Evolutionary conservation across 2,113 vertebrate species (phyloP), one percentile per base, ranked within the genome.

Genomic region (Scomber japonicus): DNA sequence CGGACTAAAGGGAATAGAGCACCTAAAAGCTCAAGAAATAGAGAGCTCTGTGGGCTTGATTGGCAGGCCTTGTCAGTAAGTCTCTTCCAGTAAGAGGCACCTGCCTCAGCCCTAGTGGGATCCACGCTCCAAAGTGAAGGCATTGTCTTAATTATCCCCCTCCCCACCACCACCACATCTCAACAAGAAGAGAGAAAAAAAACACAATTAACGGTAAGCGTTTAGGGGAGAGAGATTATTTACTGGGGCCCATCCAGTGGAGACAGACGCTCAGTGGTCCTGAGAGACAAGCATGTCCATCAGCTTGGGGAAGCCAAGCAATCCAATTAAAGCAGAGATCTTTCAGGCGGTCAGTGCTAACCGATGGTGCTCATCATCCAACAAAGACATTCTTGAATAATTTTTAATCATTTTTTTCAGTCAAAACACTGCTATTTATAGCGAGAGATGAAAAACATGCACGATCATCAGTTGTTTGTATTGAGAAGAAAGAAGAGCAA

Each of bases 141-240:
- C 88, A 89, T 93, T 92, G 86, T 90, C 88, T 93, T 95, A 95
- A 95, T 94, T 94, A 95, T 88, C 85, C 90, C 89, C 69, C 69
- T 35, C 15, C 9, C 55, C 83, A 54, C 78, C 21, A 73, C 53
- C 61, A 54, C 54, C 78, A n/a, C 73, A 75, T 84, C 81, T 89
- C 76, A 72, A 89, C 75, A 75, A 81, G 87, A 59, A 67, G 63
- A 64, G 56, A 30, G 44, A 67, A 54, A 73, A 91, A 81, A 93
- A 91, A 92, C 90, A 94, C 92, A 95, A 95, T 95, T 94, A 95
- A 94, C 87, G 71, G 85, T 92, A 91, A 95, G 87, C 83, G 76
- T 93, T 94, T 91, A 91, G 82, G 62, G 75, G 86, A 86, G 85
- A 82, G 85, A 90, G 92, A 91, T 95, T 94, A 93, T 94, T 93